phyloP scores from a whole-genome alignment of 37 sponge, comb jelly and placozoan species.

The Eunapius fragilis region DNA sequence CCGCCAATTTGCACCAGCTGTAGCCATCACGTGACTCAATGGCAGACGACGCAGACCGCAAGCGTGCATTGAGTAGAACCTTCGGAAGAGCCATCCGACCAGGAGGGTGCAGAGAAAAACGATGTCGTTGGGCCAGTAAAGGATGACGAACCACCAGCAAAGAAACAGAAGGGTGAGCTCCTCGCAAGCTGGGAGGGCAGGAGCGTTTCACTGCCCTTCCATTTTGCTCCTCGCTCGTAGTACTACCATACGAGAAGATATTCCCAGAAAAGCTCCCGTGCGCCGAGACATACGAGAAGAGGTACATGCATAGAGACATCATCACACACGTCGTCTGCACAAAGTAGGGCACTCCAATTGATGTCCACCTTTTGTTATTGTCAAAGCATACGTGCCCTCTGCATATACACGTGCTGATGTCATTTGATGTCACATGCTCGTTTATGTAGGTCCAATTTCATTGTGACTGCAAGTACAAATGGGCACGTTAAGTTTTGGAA shows the following conservation, averaged over 20 bases:
- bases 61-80: not conserved
- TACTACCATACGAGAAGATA: constrained; percentile 76
- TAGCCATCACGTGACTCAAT: not conserved
- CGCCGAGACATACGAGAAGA: constrained; percentile 90
- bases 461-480: constrained; percentile 89
- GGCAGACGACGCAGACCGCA: not conserved
- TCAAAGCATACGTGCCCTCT: no score
- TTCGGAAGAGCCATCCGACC: not conserved
- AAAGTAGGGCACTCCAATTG: constrained; percentile 46
- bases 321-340: constrained; percentile 75
- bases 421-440: no score
- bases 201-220: no score
- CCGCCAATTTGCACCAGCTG: not conserved
- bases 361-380: not conserved
- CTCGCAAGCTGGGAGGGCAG: no score
- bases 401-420: no score
- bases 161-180: not conserved
- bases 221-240: constrained; percentile 16
- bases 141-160: not conserved
- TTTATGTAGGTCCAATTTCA: constrained; percentile 88
- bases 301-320: constrained; percentile 95
- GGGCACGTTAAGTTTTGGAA: constrained; percentile 99
- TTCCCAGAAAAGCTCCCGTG: constrained; percentile 84
- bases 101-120: not conserved
- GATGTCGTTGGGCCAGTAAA: not conserved